These are phyloP conservation scores for Drosophila carrolli DNA, from an alignment of 1,140 invertebrate species.

Conservation along the genomic window DNA sequence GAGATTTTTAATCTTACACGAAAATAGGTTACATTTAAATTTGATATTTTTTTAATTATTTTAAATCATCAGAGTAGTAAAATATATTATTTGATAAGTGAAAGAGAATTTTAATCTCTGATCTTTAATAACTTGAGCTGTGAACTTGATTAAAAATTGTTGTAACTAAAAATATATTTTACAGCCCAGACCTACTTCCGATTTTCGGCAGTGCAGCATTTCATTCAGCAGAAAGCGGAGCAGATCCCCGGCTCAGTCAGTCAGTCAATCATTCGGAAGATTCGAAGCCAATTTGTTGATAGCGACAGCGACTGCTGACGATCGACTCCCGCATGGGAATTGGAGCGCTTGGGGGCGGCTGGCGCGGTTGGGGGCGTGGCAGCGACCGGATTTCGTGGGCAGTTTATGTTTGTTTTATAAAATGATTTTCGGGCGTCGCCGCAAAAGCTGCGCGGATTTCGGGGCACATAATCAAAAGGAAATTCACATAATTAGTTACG, in stretches of 20 bases:
- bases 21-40: too few relatives aligned
- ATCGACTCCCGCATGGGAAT: slow-evolving; percentile 69
- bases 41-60: too few relatives aligned
- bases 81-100: too few relatives aligned
- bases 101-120: too few relatives aligned
- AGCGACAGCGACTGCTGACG: slow-evolving; percentile 61
- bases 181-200: too few relatives aligned
- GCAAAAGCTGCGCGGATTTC: slow-evolving; percentile 27
- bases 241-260: slow-evolving; percentile 18
- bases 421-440: slow-evolving; percentile 66
- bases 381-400: slow-evolving; percentile 63
- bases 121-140: too few relatives aligned
- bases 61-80: too few relatives aligned
- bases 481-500: slow-evolving; percentile 83
- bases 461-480: slow-evolving; percentile 66
- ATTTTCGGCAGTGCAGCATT: slow-evolving; percentile 28
- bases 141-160: too few relatives aligned
- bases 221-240: slow-evolving; percentile 54
- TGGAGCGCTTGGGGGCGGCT: slow-evolving; percentile 49
- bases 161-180: too few relatives aligned
- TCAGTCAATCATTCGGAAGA: slow-evolving; percentile 76
- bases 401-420: slow-evolving; percentile 74
- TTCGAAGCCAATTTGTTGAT: slow-evolving; percentile 81
- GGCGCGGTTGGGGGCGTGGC: slow-evolving; percentile 33
- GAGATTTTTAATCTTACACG: too few relatives aligned